Conservation (phyloP, 1,140 invertebrate species). For the Drosophila baimaii region DNA sequence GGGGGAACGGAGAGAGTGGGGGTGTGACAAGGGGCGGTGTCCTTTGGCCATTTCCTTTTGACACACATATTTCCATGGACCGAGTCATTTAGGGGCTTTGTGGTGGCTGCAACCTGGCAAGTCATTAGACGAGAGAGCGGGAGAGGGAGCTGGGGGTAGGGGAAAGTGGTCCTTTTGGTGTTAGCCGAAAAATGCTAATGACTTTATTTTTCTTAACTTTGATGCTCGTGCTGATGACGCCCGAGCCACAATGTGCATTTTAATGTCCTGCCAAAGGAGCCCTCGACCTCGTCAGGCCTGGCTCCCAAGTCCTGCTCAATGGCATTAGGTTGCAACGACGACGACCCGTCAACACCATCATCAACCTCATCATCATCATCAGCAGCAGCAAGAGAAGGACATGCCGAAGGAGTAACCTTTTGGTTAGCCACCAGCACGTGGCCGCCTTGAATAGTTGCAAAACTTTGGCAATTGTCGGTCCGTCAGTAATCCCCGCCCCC, state of each 20-base stretch:
- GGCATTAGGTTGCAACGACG: slow-evolving; percentile 38
- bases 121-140: slow-evolving; percentile 60
- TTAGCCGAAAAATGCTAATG: slow-evolving; percentile 81
- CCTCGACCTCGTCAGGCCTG: slow-evolving; percentile 14
- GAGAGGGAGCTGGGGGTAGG: background rate
- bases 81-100: slow-evolving; percentile 62
- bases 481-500: slow-evolving; percentile 25
- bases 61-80: slow-evolving; percentile 63
- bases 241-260: slow-evolving; percentile 73
- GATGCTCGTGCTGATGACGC: slow-evolving; percentile 41
- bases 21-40: slow-evolving; percentile 15
- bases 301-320: slow-evolving; percentile 7
- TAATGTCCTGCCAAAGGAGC: slow-evolving; percentile 72
- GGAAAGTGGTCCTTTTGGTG: slow-evolving; percentile 42
- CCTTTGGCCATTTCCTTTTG: slow-evolving; percentile 69
- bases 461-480: slow-evolving; percentile 46
- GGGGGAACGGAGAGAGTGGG: too few species aligned
- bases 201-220: slow-evolving; percentile 80
- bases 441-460: slow-evolving; percentile 25
- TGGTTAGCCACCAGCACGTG: slow-evolving; percentile 38
- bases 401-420: slow-evolving; percentile 33
- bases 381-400: slow-evolving; percentile 1
- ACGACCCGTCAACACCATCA: slow-evolving; percentile 23
- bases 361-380: slow-evolving; percentile 1
- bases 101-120: slow-evolving; percentile 61